These are phyloP conservation scores for Galemys pyrenaicus DNA, from an alignment of 2,113 vertebrate species.

Conservation along the genomic window DNA sequence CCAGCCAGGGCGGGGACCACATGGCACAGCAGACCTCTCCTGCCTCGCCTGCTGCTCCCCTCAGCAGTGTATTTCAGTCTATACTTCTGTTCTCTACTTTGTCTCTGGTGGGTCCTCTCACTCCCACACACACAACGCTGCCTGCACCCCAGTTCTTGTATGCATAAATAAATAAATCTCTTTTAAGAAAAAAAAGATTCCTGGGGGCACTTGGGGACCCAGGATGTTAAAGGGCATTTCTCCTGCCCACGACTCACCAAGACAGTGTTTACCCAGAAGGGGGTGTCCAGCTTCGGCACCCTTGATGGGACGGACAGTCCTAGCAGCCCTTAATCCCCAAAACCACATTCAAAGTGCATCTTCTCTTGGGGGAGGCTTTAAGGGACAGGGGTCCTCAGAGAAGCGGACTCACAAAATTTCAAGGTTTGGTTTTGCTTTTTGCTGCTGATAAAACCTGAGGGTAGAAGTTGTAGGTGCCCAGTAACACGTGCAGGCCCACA, in stretches of 20 bases:
- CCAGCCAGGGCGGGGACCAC: too few relatives aligned
- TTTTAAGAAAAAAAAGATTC: background rate
- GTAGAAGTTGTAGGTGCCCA: background rate
- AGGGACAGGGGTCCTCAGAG: too few relatives aligned
- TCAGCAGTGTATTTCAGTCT: too few relatives aligned
- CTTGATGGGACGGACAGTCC: background rate
- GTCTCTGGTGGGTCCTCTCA: too few relatives aligned
- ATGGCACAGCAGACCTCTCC: too few relatives aligned
- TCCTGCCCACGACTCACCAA: background rate
- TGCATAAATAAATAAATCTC: too few relatives aligned
- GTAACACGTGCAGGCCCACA: fast-evolving
- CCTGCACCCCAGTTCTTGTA: too few relatives aligned
- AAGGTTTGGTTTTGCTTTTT: background rate
- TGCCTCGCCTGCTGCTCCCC: too few relatives aligned
- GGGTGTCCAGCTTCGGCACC: fast-evolving
- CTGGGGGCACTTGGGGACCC: background rate
- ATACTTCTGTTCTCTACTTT: too few relatives aligned
- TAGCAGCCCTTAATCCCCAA: background rate
- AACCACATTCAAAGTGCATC: background rate
- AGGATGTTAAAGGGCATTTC: fast-evolving
- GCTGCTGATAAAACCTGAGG: background rate
- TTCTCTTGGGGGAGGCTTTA: background rate
- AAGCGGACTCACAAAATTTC: background rate
- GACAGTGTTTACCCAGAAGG: background rate
- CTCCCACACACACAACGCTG: too few relatives aligned